These are phyloP conservation scores for Onychorhynchus coronatus DNA, from an alignment of 2,113 vertebrate species.

Conservation along the genomic window DNA sequence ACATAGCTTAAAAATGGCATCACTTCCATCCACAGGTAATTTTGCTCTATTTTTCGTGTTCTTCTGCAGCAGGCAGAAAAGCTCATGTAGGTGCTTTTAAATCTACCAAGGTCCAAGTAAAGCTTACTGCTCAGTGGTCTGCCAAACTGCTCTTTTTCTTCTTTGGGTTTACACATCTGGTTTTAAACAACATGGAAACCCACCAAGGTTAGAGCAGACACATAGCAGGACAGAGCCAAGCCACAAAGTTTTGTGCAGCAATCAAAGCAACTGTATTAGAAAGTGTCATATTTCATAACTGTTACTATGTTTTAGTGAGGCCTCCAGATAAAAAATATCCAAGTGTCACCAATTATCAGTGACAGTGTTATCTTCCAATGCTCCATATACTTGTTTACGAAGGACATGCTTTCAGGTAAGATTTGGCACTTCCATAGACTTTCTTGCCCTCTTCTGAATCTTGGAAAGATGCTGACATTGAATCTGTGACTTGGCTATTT, in stretches of 20 bases:
- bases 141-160: neutral
- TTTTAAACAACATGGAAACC: neutral
- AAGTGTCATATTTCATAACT: neutral
- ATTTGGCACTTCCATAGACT: neutral
- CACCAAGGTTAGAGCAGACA: neutral
- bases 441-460: neutral
- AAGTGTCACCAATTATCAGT: neutral
- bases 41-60: neutral
- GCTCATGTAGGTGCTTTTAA: neutral
- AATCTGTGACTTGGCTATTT: neutral
- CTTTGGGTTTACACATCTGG: neutral
- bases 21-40: neutral
- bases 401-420: neutral
- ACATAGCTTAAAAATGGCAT: neutral
- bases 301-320: neutral
- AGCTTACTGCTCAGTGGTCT: neutral
- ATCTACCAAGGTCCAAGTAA: neutral
- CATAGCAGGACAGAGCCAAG: neutral
- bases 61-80: neutral
- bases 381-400: neutral
- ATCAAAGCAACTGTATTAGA: neutral
- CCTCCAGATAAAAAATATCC: neutral
- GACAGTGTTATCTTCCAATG: neutral
- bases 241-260: neutral
- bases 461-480: neutral